A percentile compares a stretch with the other conserved stretches of the same genome.
Evolutionary conservation across 2,888 invertebrate genomes (phyloP).

Genomic region (Spicauda simplicius): DNA sequence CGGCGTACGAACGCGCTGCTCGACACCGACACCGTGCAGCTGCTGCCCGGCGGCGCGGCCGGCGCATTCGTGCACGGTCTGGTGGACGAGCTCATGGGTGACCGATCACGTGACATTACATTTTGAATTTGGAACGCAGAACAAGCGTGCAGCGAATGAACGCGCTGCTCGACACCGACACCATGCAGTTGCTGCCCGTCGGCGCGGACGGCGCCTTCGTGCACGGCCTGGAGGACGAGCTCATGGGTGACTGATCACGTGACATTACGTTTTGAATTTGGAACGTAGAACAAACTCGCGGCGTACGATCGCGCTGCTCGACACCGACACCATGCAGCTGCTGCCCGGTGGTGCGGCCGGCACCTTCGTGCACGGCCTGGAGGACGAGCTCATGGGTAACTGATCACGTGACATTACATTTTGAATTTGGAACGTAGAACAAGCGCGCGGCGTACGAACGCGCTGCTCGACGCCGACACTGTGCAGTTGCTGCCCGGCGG

Average conservation of each 20-base stretch:
- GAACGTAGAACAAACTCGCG: slow-evolving; percentile 90
- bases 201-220: slow-evolving; percentile 88
- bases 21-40: slow-evolving; percentile 88
- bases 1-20: slow-evolving; percentile 96
- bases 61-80: slow-evolving; percentile 99
- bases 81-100: slow-evolving; percentile 92
- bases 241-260: slow-evolving; percentile 89
- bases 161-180: no score
- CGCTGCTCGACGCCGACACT: no score
- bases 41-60: slow-evolving; percentile 97
- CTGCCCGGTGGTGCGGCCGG: slow-evolving; percentile 98
- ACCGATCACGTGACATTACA: no score
- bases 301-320: slow-evolving; percentile 94
- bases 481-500: no score
- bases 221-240: slow-evolving; percentile 98
- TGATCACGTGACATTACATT: no score
- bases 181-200: slow-evolving; percentile 95
- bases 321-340: slow-evolving; percentile 88
- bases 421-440: no score
- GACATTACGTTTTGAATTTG: no score
- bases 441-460: no score
- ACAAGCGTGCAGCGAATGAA: slow-evolving; percentile 94
- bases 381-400: slow-evolving; percentile 96
- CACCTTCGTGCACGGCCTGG: slow-evolving; percentile 98
- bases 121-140: no score